Evolutionary conservation across 2,888 invertebrate species (phyloP), one percentile per base, ranked within the genome.

Genomic region (Imbricaverruca yamaguchii): DNA sequence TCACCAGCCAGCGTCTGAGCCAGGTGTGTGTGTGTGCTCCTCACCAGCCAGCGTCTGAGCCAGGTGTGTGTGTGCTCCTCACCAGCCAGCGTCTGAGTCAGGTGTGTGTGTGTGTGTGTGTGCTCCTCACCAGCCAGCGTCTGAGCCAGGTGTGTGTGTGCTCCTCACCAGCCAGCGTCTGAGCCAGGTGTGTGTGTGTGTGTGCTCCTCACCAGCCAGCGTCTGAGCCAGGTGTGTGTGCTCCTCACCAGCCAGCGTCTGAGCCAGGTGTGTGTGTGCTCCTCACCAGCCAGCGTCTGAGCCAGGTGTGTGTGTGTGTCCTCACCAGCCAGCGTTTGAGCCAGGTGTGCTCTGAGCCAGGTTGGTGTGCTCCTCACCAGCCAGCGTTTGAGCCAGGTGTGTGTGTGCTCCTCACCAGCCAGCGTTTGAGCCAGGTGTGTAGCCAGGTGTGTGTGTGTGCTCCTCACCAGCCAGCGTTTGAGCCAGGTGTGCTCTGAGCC

Each of bases 291-390:
- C 67, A 67, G 25, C 67, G 15, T 39, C 2, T 69, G 69, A 67
- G 65, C 65, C 23, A 18, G 63, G n/a, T n/a, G n/a, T n/a, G n/a
- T n/a, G n/a, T n/a, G n/a, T n/a, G n/a, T n/a, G n/a, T n/a, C 39
- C 4, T 3, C 18, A 21, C 63, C 63, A 15, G 21, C 63, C 63
- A 63, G 63, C 63, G n/a, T 63, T n/a, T 21, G n/a, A 63, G 63
- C 63, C n/a, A n/a, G n/a, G n/a, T n/a, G n/a, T n/a, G n/a, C n/a
- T n/a, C n/a, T n/a, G n/a, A n/a, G n/a, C n/a, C n/a, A n/a, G n/a
- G n/a, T n/a, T n/a, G n/a, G 63, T 63, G 10, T 21, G n/a, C 2
- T n/a, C 18, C n/a, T 87, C 88, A 67, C 67, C 67, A 25, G 23
- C 67, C 67, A 67, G 25, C 67, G 15, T 39, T 10, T 69, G 69